Conservation (phyloP, 2,888 invertebrate species). For the Amblyjoppa fuscipennis region DNA sequence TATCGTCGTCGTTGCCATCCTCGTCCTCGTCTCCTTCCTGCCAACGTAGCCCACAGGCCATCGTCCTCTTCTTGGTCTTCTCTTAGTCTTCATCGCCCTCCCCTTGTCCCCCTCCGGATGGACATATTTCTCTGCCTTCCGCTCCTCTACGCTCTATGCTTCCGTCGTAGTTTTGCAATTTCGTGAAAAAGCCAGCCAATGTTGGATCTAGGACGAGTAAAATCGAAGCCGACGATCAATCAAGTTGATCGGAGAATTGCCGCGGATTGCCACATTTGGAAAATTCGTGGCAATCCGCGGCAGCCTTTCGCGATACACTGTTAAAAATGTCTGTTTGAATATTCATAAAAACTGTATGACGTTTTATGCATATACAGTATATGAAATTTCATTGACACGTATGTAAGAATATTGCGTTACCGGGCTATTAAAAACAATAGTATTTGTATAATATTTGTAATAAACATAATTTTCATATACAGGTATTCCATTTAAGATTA, state of each 20-base stretch:
- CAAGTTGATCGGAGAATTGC: no score
- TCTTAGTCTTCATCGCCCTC: conserved; percentile 7
- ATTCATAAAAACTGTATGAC: no score
- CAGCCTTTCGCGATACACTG: background rate
- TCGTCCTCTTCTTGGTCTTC: conserved; percentile 20
- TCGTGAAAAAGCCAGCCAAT: conserved; percentile 19
- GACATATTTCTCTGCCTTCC: conserved; percentile 2
- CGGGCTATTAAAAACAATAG: no score
- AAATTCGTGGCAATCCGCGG: background rate
- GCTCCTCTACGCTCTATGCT: background rate
- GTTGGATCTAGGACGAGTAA: background rate
- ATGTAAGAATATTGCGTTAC: no score
- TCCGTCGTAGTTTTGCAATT: conserved; percentile 4
- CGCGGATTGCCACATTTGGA: no score
- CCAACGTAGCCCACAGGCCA: background rate
- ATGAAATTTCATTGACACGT: no score
- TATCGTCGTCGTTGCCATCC: conserved; percentile 47
- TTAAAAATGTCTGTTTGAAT: no score
- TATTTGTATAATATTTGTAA: no score
- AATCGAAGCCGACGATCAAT: background rate
- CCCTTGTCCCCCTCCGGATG: background rate
- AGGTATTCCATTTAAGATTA: no score
- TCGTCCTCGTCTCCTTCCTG: conserved; percentile 29
- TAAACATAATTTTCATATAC: no score
- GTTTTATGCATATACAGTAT: no score